Percentiles rank a stretch among this genome's conserved stretches.
Conservation (phyloP, 1,140 invertebrate genomes). For the Adoxophyes honmai region DNA sequence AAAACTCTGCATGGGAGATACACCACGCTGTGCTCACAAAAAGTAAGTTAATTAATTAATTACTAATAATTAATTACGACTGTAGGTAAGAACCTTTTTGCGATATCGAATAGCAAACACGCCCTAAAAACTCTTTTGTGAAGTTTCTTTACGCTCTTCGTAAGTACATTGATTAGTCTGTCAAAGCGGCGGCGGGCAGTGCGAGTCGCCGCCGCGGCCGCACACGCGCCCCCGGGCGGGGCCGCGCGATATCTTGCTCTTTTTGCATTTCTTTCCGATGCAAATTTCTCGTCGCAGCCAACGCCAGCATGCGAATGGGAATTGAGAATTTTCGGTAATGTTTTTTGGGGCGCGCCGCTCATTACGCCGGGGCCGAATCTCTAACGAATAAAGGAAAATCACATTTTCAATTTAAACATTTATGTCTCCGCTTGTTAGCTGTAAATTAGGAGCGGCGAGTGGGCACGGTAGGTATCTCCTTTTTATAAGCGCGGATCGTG, state of each 20-base stretch:
- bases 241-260: slow-evolving; percentile 43
- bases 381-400: background rate
- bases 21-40: background rate
- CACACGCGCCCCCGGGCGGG: slow-evolving; percentile 14
- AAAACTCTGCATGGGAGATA: no score
- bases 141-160: background rate
- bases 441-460: background rate
- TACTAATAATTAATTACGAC: no score
- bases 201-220: background rate
- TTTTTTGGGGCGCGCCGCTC: slow-evolving; percentile 30
- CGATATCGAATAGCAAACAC: no score
- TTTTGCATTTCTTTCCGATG: slow-evolving; percentile 66
- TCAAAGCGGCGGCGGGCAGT: background rate
- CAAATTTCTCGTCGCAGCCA: slow-evolving; percentile 52
- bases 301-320: slow-evolving; percentile 50
- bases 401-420: slow-evolving; percentile 5
- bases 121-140: no score
- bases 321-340: slow-evolving; percentile 63
- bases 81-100: background rate
- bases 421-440: slow-evolving; percentile 6
- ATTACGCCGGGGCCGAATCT: slow-evolving; percentile 11
- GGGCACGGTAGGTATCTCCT: background rate
- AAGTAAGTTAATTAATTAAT: background rate
- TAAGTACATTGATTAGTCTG: background rate
- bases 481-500: background rate